Conservation (phyloP, 30 jellyfish, hydroid and myxozoan genomes). For the Clytia hemisphaerica region DNA sequence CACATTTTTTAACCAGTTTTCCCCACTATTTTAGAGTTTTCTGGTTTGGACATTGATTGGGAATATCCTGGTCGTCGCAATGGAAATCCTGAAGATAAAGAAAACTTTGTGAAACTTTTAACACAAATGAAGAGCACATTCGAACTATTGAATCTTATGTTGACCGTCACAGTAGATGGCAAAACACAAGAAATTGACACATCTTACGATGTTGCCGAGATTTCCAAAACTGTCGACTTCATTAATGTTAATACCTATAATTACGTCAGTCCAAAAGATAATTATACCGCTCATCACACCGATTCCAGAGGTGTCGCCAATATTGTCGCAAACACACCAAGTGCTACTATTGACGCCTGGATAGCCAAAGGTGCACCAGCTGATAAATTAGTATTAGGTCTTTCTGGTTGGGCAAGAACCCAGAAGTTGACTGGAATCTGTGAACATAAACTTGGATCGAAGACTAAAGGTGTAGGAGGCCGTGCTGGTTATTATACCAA, state of each 20-base stretch:
- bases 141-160: no score
- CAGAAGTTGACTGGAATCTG: constrained; percentile 39
- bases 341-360: constrained; percentile 72
- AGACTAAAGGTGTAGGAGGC: constrained; percentile 48
- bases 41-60: constrained; percentile 74
- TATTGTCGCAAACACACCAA: constrained; percentile 42
- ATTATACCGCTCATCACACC: constrained; percentile 70
- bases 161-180: constrained; percentile 68
- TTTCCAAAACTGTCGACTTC: constrained; percentile 50
- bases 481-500: constrained; percentile 62
- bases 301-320: constrained; percentile 33
- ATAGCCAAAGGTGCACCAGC: constrained; percentile 77
- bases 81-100: no score
- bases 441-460: constrained; percentile 57
- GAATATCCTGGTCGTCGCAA: constrained; percentile 73
- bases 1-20: no score
- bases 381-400: constrained; percentile 63
- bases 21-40: no score
- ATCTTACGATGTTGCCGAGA: constrained; percentile 51
- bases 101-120: no score
- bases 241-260: constrained; percentile 60
- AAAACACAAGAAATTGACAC: constrained; percentile 49
- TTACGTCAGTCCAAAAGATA: constrained; percentile 57
- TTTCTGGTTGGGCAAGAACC: constrained; percentile 73
- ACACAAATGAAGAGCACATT: no score